phyloP scores from a whole-genome alignment of 2,797 vertebrate genomes.

The Gambelia wislizenii region DNA sequence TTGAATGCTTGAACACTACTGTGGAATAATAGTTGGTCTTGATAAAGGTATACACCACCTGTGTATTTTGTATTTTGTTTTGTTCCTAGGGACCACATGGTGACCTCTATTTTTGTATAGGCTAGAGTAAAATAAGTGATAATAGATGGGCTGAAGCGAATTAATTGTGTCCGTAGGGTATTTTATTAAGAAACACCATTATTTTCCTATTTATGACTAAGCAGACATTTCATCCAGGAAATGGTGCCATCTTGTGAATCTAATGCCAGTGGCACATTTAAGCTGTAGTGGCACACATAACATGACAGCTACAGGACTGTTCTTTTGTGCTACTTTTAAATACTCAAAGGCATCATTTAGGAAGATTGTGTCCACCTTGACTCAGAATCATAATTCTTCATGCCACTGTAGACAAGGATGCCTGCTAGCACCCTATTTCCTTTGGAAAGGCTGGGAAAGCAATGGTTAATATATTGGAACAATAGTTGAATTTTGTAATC shows the following conservation, averaged over 20 bases:
- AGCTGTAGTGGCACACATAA: not conserved
- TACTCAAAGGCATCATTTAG: not conserved
- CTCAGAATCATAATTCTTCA: not conserved
- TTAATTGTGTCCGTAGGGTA: not conserved
- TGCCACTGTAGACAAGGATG: not conserved
- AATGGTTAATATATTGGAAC: not conserved
- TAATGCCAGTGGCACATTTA: not conserved
- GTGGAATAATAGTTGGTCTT: too few relatives aligned
- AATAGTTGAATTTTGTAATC: not conserved
- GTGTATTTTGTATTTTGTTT: too few relatives aligned
- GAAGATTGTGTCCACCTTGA: not conserved
- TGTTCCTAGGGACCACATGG: too few relatives aligned
- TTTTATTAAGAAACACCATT: not conserved
- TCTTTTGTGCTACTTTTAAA: not conserved
- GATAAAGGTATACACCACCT: too few relatives aligned
- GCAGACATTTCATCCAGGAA: not conserved
- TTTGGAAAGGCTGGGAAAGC: not conserved
- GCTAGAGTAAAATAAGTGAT: conserved; percentile 15
- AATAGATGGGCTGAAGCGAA: conserved; percentile 44
- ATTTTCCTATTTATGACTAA: conserved; percentile 25
- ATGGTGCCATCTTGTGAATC: not conserved
- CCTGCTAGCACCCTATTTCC: not conserved
- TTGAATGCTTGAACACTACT: too few relatives aligned
- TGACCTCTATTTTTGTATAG: too few relatives aligned
- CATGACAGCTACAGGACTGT: not conserved